phyloP scores from a whole-genome alignment of 2,113 vertebrate genomes.

The Sialia sialis region DNA sequence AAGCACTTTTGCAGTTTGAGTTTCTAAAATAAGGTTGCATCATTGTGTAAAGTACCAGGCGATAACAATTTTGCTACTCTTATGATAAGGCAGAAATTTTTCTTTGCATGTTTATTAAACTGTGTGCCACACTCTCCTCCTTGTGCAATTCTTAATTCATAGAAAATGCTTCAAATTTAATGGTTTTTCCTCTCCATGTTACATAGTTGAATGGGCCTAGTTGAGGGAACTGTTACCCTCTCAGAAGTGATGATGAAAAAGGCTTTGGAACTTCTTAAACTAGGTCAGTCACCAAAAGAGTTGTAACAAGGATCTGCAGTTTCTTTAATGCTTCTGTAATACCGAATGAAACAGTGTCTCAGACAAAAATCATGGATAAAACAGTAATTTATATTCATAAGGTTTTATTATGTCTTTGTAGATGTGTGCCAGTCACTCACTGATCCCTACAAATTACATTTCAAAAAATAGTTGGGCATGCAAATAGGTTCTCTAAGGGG shows the following conservation, averaged over 20 bases:
- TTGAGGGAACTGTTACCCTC: neutral
- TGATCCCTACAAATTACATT: conserved; percentile 32
- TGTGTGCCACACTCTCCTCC: neutral
- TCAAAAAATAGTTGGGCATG: neutral
- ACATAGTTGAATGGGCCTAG: neutral
- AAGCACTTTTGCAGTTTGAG: neutral
- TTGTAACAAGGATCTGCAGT: neutral
- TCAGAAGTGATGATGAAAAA: neutral
- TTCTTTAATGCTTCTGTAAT: neutral
- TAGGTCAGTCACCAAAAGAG: neutral
- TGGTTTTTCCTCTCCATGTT: neutral
- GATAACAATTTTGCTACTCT: neutral
- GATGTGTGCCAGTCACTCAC: conserved; percentile 4
- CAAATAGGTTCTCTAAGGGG: neutral
- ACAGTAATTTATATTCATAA: conserved; percentile 33
- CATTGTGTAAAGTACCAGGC: neutral
- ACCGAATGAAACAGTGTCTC: neutral
- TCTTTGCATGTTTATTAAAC: neutral
- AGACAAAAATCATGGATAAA: neutral
- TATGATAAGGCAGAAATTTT: neutral
- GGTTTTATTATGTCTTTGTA: neutral
- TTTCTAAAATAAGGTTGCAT: neutral
- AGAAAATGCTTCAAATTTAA: neutral
- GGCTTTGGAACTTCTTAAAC: neutral
- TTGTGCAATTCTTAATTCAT: neutral